Percentiles rank a stretch among this genome's conserved stretches.
These are phyloP conservation scores for Bos indicus DNA, from an alignment of 2,113 vertebrate genomes.

Conservation along the genomic window DNA sequence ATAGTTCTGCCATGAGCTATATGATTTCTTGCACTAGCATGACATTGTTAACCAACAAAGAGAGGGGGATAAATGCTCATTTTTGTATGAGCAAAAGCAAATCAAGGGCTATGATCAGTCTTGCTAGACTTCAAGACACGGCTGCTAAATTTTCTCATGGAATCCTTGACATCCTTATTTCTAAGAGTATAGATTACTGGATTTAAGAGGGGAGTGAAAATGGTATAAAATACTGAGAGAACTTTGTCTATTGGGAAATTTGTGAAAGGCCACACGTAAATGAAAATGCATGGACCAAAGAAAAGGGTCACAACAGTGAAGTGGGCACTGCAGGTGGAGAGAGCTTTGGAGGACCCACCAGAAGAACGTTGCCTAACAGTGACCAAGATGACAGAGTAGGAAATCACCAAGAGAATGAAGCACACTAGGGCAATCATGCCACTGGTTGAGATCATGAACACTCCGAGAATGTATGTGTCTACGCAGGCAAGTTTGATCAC, in stretches of 20 bases:
- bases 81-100: not conserved
- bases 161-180: slow-evolving; percentile 41
- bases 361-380: not conserved
- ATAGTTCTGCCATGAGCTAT: not conserved
- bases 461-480: slow-evolving; percentile 29
- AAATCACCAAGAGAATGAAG: slow-evolving; percentile 38
- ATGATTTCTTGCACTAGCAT: not conserved
- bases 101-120: not conserved
- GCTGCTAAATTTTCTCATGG: slow-evolving; percentile 18
- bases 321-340: slow-evolving; percentile 65
- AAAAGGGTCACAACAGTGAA: slow-evolving; percentile 57
- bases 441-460: slow-evolving; percentile 39
- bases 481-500: slow-evolving; percentile 36
- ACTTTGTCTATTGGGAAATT: slow-evolving; percentile 39
- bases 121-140: not conserved
- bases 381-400: slow-evolving; percentile 21
- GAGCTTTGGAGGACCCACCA: slow-evolving; percentile 15
- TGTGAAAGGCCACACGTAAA: slow-evolving; percentile 45
- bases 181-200: slow-evolving; percentile 40
- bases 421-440: slow-evolving; percentile 16
- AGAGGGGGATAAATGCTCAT: not conserved
- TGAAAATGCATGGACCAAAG: slow-evolving; percentile 53
- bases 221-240: slow-evolving; percentile 43
- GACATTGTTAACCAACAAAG: not conserved
- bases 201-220: slow-evolving; percentile 51